Evolutionary conservation across 2,797 vertebrate genomes (phyloP), one percentile per base, ranked within the genome.

Genomic region (Pampus argenteus): DNA sequence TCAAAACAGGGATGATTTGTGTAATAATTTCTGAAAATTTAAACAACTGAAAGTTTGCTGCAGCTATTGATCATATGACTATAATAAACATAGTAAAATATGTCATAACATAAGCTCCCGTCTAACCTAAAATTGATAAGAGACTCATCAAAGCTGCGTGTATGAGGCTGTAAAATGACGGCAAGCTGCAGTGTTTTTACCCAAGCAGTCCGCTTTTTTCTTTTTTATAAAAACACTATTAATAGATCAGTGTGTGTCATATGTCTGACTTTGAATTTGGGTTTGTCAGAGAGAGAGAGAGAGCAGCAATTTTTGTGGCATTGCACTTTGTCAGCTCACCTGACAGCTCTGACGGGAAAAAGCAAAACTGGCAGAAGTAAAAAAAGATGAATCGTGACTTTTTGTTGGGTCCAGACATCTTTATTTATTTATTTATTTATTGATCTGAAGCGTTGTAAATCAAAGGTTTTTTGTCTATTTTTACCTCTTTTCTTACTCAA

Each of bases 401-500:
- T 44, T 75, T 74, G 81, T 82, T 74, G 69, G 86, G 89, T 88
- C 88, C 44, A 85, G 50, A 73, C 58, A 1, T 34, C 38, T 80
- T 57, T 48, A 23, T 11, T 31, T 31, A 6, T 31, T 31, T 31
- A 1, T 38, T 44, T 82, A 51, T 48, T 31, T 11, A 73, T 58
- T 76, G 20, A 60, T 73, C 64, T 44, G 28, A 11, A 81, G 66
- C 28, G 6, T 50, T 49, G 47, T 13, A 31, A 81, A 86, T 80
- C 77, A 74, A 76, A 81, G 45, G n/a, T 40, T 48, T 78, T 78
- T 79, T 9, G 72, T 89, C 88, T 91, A 91, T 89, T 91, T 90
- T 76, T 81, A 61, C 38, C 13, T 69, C 57, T 52, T 71, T n/a
- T 3, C 22, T 44, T 18, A 15, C 59, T 60, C 56, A 71, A 77